A percentile compares a stretch with the other conserved stretches of the same genome.
These are phyloP conservation scores for Sinonovacula constricta DNA, from an alignment of 1,140 invertebrate genomes.

Conservation along the genomic window DNA sequence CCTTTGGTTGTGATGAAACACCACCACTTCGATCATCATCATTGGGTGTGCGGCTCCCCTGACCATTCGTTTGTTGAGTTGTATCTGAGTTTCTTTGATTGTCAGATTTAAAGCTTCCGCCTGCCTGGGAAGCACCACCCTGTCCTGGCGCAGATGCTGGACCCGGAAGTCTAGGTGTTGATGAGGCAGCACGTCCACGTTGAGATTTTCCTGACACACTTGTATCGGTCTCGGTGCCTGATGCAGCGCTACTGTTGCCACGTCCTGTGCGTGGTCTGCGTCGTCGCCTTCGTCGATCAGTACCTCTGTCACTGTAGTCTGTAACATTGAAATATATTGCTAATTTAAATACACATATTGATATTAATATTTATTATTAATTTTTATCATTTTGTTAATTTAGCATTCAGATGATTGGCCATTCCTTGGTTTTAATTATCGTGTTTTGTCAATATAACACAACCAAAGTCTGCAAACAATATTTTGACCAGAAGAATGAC, in stretches of 20 bases:
- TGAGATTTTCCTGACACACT: conserved; percentile 69
- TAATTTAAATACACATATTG: too few species aligned
- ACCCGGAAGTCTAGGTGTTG: conserved; percentile 15
- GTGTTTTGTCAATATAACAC: too few species aligned
- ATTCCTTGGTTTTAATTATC: too few species aligned
- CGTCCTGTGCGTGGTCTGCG: conserved; percentile 59
- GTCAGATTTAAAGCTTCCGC: conserved; percentile 29
- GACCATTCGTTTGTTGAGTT: conserved; percentile 33
- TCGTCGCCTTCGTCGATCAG: conserved; percentile 61
- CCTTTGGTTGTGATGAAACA: conserved; percentile 43
- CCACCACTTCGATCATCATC: not conserved
- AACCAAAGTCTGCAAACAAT: too few species aligned
- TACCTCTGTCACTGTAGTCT: conserved; percentile 63
- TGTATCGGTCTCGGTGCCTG: conserved; percentile 76
- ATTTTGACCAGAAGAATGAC: too few species aligned
- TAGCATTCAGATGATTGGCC: too few species aligned
- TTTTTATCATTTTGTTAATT: too few species aligned
- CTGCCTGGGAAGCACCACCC: conserved; percentile 19
- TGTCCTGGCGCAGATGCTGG: conserved; percentile 10
- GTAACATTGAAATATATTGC: conserved; percentile 40
- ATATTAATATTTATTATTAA: too few species aligned
- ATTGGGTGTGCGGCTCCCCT: conserved; percentile 33
- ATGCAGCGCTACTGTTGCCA: conserved; percentile 69
- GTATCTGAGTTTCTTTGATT: conserved; percentile 45
- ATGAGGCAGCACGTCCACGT: conserved; percentile 15